phyloP scores from a whole-genome alignment of 2,113 vertebrate species.

The Myotis brandtii region DNA sequence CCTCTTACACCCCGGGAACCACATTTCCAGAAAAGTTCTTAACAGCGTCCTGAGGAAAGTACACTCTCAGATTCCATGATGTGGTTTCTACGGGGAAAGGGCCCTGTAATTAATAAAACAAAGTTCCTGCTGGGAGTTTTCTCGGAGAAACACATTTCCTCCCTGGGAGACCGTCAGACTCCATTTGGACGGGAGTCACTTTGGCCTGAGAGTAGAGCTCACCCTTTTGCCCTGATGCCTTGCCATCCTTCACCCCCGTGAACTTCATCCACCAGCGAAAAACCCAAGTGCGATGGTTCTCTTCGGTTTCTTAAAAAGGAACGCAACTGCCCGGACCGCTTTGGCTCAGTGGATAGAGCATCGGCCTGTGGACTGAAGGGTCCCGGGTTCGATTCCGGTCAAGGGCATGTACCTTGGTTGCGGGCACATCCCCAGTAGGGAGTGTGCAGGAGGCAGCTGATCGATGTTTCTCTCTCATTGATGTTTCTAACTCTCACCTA shows the following conservation, averaged over 20 bases:
- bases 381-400: no score
- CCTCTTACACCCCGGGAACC: neutral
- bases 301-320: slow-evolving; percentile 3
- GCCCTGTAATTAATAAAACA: neutral
- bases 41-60: neutral
- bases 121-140: slow-evolving; percentile 21
- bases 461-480: no score
- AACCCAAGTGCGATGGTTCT: neutral
- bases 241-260: neutral
- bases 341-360: no score
- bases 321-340: neutral
- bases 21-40: slow-evolving; percentile 34
- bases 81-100: neutral
- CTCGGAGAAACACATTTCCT: slow-evolving; percentile 9
- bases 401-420: no score
- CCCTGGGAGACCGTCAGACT: neutral
- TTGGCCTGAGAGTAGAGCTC: neutral
- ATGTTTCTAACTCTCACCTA: no score
- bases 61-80: neutral
- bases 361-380: no score
- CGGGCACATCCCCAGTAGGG: no score
- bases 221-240: neutral
- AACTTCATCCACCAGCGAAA: neutral
- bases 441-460: no score
- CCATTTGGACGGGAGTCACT: neutral